phyloP scores from a whole-genome alignment of 2,113 vertebrate genomes.

The Semnornis frantzii region DNA sequence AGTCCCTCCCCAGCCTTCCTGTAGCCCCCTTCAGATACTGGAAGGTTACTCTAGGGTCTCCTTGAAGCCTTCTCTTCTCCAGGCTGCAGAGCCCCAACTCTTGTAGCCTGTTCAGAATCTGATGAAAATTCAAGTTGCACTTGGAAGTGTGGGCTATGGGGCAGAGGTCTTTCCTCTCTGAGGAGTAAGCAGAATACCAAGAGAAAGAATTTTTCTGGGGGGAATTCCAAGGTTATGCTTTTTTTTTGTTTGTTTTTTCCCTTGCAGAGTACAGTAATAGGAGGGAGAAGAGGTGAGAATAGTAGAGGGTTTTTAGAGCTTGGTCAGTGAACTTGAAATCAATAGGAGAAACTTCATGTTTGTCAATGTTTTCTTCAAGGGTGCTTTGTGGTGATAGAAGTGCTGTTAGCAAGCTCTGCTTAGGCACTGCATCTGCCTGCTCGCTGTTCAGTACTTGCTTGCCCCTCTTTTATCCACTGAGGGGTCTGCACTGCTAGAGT shows the following conservation, averaged over 20 bases:
- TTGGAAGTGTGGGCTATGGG: neutral
- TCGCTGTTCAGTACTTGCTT: neutral
- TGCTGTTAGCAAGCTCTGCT: neutral
- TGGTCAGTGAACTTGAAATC: neutral
- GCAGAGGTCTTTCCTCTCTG: neutral
- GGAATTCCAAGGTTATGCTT: neutral
- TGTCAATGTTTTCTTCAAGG: neutral
- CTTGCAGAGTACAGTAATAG: neutral
- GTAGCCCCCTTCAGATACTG: too few species aligned
- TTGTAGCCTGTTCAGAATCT: neutral
- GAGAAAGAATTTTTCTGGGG: constrained; percentile 11
- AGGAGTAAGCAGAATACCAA: neutral
- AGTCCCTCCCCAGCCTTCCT: too few species aligned
- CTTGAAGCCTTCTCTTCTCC: too few species aligned
- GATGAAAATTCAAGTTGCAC: neutral
- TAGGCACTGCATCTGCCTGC: neutral
- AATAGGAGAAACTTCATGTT: neutral
- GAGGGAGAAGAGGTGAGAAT: neutral
- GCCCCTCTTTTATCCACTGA: neutral
- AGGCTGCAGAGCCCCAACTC: too few species aligned
- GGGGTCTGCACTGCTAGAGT: neutral
- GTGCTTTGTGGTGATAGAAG: neutral
- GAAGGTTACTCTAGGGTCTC: too few species aligned
- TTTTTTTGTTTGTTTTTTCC: too few species aligned
- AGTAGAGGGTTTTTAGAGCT: neutral